Evolutionary conservation across 2,113 vertebrate genomes (phyloP).

Genomic region (Malurus melanocephalus): DNA sequence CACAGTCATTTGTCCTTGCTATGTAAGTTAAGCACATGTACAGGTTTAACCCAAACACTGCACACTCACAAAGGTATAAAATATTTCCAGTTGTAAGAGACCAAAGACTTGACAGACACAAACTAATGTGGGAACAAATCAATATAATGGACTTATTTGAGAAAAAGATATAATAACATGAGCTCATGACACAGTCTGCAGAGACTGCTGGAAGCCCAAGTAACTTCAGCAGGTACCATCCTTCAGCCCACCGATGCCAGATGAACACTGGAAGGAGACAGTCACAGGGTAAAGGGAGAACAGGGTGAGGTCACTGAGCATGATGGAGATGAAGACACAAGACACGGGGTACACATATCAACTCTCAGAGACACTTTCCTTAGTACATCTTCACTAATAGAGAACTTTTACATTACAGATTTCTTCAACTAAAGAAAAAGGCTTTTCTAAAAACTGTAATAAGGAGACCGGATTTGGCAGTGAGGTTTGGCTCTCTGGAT

Average conservation of each 20-base stretch:
- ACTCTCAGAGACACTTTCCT: not conserved
- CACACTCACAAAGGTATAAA: accelerated
- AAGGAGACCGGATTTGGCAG: not conserved
- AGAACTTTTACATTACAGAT: not conserved
- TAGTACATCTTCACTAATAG: not conserved
- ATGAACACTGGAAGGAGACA: not conserved
- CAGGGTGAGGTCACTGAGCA: not conserved
- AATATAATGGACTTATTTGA: not conserved
- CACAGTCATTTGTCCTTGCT: not conserved
- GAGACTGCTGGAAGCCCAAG: not conserved
- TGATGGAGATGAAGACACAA: not conserved
- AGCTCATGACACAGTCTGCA: not conserved
- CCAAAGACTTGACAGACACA: not conserved
- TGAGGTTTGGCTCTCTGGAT: not conserved
- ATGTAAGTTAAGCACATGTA: accelerated
- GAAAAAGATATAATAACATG: accelerated
- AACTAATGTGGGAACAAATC: not conserved
- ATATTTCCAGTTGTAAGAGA: not conserved
- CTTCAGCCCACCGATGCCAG: accelerated
- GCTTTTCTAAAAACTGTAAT: not conserved
- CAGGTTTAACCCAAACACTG: accelerated
- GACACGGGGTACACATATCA: accelerated
- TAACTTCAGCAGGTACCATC: not conserved
- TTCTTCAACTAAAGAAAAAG: not conserved
- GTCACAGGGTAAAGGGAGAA: accelerated